A percentile compares a stretch with the other conserved stretches of the same genome.
Evolutionary conservation across 1,140 invertebrate species (phyloP).

Genomic region (Maconellicoccus hirsutus): DNA sequence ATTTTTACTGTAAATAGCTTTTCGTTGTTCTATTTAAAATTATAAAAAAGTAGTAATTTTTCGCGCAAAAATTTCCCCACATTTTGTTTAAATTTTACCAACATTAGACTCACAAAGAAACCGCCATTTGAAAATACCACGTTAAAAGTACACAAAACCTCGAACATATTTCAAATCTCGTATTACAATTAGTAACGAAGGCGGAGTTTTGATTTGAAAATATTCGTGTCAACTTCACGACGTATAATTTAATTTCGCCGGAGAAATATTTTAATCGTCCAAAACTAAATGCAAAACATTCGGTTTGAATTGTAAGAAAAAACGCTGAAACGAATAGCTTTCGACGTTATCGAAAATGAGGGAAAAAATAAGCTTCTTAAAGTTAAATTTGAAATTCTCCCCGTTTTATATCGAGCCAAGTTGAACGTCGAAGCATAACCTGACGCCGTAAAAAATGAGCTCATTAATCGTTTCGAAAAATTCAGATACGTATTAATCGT

Average conservation of each 20-base stretch:
- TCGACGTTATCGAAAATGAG: neutral
- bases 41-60: no score
- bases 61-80: no score
- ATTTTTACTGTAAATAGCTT: no score
- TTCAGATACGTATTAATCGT: neutral
- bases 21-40: no score
- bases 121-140: no score
- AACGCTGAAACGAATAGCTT: neutral
- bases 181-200: neutral
- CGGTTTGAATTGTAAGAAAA: neutral
- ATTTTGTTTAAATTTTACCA: no score
- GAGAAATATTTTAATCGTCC: neutral
- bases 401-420: neutral
- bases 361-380: constrained; percentile 7
- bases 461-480: neutral
- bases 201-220: neutral
- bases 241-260: neutral
- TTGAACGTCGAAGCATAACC: neutral
- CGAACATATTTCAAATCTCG: no score
- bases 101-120: no score
- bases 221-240: no score
- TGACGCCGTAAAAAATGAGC: neutral
- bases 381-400: constrained; percentile 9
- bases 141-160: no score
- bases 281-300: neutral